These are phyloP conservation scores for Luperina testacea DNA, from an alignment of 2,888 invertebrate genomes.

Conservation along the genomic window DNA sequence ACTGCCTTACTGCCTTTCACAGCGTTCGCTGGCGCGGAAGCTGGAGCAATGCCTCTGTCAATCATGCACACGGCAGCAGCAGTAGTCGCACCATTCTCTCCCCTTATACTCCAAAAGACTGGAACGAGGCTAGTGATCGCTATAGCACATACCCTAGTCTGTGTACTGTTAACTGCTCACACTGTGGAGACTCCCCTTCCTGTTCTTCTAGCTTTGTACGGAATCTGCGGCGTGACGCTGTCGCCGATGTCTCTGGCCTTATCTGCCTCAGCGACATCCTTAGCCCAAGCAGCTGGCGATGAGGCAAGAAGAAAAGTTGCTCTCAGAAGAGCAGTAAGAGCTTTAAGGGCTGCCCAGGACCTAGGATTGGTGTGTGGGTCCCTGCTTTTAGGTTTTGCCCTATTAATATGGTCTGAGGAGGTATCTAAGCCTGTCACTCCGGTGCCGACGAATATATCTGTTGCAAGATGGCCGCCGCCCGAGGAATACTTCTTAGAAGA, in stretches of 20 bases:
- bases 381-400: conserved; percentile 81
- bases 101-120: conserved; percentile 84
- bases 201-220: conserved; percentile 82
- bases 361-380: conserved; percentile 85
- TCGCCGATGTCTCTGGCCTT: conserved; percentile 90
- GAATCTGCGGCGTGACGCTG: conserved; percentile 89
- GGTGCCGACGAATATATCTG: conserved; percentile 80
- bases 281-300: conserved; percentile 89
- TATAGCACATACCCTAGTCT: conserved; percentile 89
- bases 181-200: conserved; percentile 82
- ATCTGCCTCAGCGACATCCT: conserved; percentile 90
- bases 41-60: conserved; percentile 91
- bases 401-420: conserved; percentile 88
- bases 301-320: conserved; percentile 82
- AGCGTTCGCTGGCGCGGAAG: conserved; percentile 87
- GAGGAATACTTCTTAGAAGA: conserved; percentile 90
- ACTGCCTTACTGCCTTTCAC: conserved; percentile 91
- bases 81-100: conserved; percentile 87
- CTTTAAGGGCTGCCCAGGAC: conserved; percentile 86
- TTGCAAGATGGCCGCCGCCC: conserved; percentile 82
- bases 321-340: conserved; percentile 83
- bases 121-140: conserved; percentile 83
- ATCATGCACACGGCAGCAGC: conserved; percentile 91
- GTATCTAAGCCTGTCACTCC: conserved; percentile 84
- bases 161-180: conserved; percentile 91